A percentile compares a stretch with the other conserved stretches of the same genome.
phyloP scores from a whole-genome alignment of 2,113 vertebrate genomes.

The Triplophysa rosa region DNA sequence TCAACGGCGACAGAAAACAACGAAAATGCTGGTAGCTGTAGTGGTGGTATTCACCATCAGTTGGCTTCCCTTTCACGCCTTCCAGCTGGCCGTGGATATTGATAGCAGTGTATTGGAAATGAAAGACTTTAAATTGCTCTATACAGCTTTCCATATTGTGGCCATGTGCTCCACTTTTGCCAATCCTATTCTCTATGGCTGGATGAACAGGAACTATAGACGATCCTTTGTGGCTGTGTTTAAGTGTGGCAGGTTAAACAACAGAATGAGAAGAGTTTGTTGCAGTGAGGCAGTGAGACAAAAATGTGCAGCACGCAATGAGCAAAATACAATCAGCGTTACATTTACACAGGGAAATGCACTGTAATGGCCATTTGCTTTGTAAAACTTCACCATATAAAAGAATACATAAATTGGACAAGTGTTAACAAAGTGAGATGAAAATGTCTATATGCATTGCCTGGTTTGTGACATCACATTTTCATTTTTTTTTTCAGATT shows the following conservation, averaged over 20 bases:
- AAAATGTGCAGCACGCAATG: constrained; percentile 5
- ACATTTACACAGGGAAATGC: constrained; percentile 34
- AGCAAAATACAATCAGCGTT: constrained; percentile 23
- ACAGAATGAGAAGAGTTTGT: constrained; percentile 68
- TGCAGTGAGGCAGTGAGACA: constrained; percentile 72
- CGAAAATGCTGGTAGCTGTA: constrained; percentile 93
- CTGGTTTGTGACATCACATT: not conserved
- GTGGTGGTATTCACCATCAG: constrained; percentile 93
- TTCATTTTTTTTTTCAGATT: not conserved
- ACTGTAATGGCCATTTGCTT: constrained; percentile 19
- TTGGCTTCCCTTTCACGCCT: constrained; percentile 93
- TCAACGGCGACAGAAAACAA: constrained; percentile 86
- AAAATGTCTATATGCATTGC: not conserved
- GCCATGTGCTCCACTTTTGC: constrained; percentile 97
- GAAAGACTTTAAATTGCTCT: constrained; percentile 90
- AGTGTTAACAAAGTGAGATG: not conserved
- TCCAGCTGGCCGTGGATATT: constrained; percentile 93
- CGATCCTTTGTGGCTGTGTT: constrained; percentile 87
- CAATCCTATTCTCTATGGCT: constrained; percentile 94
- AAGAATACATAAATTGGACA: too few species aligned
- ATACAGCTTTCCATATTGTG: constrained; percentile 89
- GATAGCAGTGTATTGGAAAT: constrained; percentile 85
- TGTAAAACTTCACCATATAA: not conserved
- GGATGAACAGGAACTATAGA: constrained; percentile 98
- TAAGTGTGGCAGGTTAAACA: constrained; percentile 72